Percentiles rank a stretch among this genome's conserved stretches.
These are phyloP conservation scores for Adela reaumurella DNA, from an alignment of 2,888 invertebrate species.

Conservation along the genomic window DNA sequence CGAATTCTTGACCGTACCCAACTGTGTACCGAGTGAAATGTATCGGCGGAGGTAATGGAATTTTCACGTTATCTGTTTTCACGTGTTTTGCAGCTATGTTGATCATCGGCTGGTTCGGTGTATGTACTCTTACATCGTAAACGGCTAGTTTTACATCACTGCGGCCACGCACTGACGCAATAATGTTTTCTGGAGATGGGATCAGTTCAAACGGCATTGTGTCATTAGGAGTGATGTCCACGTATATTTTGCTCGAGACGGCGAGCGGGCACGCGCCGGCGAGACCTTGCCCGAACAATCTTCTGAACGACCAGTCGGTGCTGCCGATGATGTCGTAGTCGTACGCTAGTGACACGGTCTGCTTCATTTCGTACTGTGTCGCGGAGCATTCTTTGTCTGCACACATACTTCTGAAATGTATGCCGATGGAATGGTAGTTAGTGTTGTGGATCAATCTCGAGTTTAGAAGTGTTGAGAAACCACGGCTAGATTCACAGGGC, in stretches of 20 bases:
- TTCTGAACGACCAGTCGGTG: slow-evolving; percentile 81
- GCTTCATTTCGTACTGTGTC: slow-evolving; percentile 73
- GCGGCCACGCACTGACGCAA: slow-evolving; percentile 66
- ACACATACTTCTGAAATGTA: slow-evolving; percentile 82
- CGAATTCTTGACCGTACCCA: slow-evolving; percentile 89
- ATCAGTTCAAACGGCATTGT: slow-evolving; percentile 61
- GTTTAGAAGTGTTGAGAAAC: slow-evolving; percentile 83
- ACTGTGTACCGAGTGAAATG: slow-evolving; percentile 78
- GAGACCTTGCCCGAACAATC: slow-evolving; percentile 83
- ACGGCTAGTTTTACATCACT: slow-evolving; percentile 64
- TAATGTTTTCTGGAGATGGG: slow-evolving; percentile 57
- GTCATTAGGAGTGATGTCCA: slow-evolving; percentile 68
- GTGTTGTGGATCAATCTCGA: slow-evolving; percentile 90
- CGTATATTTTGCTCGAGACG: slow-evolving; percentile 70
- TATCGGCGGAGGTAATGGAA: slow-evolving; percentile 62
- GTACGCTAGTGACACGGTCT: slow-evolving; percentile 85
- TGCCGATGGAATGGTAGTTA: slow-evolving; percentile 85
- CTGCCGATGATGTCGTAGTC: slow-evolving; percentile 67
- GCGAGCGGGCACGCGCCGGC: slow-evolving; percentile 81
- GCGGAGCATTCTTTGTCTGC: slow-evolving; percentile 53
- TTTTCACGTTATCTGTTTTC: slow-evolving; percentile 38
- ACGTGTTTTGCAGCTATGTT: slow-evolving; percentile 65
- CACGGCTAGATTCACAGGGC: slow-evolving; percentile 89
- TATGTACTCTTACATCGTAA: slow-evolving; percentile 62
- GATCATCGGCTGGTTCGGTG: slow-evolving; percentile 51